phyloP scores from a whole-genome alignment of 2,113 vertebrate genomes.

The Felis chaus region DNA sequence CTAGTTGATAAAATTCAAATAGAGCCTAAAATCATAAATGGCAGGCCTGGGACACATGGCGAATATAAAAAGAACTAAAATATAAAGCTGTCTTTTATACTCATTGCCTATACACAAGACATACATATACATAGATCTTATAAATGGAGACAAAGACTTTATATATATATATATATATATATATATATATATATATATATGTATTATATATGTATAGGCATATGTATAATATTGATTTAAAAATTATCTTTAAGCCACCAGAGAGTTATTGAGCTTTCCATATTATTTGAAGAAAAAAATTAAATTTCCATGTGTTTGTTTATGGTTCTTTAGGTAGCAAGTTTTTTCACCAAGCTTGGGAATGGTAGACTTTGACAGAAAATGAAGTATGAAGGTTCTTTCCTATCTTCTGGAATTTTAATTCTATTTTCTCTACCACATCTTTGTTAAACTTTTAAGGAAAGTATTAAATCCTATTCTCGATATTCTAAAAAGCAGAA shows the following conservation, averaged over 20 bases:
- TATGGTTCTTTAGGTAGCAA: neutral
- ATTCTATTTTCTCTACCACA: neutral
- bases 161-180: neutral
- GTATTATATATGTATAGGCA: neutral
- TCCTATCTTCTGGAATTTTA: neutral
- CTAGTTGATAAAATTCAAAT: slow-evolving; percentile 22
- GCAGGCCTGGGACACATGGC: neutral
- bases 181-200: neutral
- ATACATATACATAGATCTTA: neutral
- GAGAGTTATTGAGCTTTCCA: neutral
- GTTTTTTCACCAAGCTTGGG: neutral
- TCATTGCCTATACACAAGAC: neutral
- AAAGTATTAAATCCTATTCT: neutral
- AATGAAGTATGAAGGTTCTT: neutral
- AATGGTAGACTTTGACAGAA: neutral
- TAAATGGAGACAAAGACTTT: neutral
- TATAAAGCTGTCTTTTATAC: neutral
- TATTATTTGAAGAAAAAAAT: neutral
- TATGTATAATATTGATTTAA: neutral
- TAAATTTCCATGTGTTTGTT: neutral
- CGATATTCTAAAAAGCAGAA: neutral
- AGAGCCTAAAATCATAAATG: neutral
- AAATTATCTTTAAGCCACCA: neutral
- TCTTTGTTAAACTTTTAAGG: slow-evolving; percentile 7
- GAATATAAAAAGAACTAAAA: neutral